Conservation (phyloP, 64 coral and sea anemone species). For the Montipora foliosa region DNA sequence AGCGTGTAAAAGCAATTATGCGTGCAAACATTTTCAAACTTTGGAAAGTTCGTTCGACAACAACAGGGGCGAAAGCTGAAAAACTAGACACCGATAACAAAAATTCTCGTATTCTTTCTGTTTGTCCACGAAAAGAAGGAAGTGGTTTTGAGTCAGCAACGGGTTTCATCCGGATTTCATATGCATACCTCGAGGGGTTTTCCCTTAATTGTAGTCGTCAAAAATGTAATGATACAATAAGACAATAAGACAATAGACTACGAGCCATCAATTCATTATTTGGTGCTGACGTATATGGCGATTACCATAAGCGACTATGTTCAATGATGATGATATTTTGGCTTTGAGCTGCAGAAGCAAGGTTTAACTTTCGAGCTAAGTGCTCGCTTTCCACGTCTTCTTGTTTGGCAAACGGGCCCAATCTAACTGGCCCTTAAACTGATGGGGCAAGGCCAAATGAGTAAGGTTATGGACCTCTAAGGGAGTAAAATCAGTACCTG, state of each 20-base stretch:
- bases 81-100: neutral
- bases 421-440: too few species aligned
- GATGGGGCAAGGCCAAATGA: too few species aligned
- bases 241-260: neutral
- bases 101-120: neutral
- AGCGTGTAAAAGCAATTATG: neutral
- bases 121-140: too few species aligned
- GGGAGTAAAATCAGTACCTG: too few species aligned
- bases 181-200: neutral
- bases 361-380: neutral
- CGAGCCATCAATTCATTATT: neutral
- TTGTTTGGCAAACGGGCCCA: neutral
- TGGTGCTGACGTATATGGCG: neutral
- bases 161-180: neutral
- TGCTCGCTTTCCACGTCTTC: neutral
- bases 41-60: neutral
- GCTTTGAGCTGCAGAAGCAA: too few species aligned
- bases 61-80: neutral
- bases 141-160: too few species aligned
- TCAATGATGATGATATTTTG: too few species aligned
- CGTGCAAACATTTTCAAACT: neutral
- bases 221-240: too few species aligned
- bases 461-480: too few species aligned
- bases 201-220: neutral
- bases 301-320: too few species aligned